A percentile compares a stretch with the other conserved stretches of the same genome.
These are phyloP conservation scores for Tenthredo distinguenda DNA, from an alignment of 2,888 invertebrate genomes.

Conservation along the genomic window DNA sequence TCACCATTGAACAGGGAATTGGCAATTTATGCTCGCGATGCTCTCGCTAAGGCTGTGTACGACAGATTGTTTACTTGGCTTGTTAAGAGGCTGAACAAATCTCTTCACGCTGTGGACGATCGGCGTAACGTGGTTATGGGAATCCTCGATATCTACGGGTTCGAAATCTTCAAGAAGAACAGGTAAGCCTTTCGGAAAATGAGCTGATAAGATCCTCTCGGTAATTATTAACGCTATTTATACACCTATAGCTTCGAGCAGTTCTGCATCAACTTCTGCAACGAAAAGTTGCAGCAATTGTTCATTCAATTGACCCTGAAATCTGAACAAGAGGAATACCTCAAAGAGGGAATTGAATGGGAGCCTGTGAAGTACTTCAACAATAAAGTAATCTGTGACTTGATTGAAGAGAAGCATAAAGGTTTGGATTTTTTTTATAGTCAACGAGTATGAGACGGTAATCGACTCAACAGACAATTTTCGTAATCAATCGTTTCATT, in stretches of 20 bases:
- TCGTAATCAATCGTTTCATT: background rate
- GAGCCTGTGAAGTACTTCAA: constrained; percentile 93
- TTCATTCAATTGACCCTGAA: constrained; percentile 95
- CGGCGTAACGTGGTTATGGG: constrained; percentile 88
- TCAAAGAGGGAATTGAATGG: constrained; percentile 95
- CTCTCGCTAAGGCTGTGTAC: constrained; percentile 94
- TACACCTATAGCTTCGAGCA: constrained; percentile 86
- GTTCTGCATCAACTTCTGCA: constrained; percentile 97
- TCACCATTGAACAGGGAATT: constrained; percentile 90
- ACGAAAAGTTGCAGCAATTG: constrained; percentile 96
- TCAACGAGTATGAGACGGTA: background rate
- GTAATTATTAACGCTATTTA: constrained; percentile 46
- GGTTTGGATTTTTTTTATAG: constrained; percentile 78
- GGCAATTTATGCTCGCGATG: constrained; percentile 93
- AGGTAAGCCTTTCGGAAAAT: constrained; percentile 79
- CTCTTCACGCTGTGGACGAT: constrained; percentile 82
- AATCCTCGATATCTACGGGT: constrained; percentile 96
- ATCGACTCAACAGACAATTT: background rate
- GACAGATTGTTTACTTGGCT: constrained; percentile 96
- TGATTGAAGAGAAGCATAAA: constrained; percentile 93
- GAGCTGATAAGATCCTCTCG: background rate
- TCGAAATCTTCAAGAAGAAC: constrained; percentile 95
- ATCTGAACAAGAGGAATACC: constrained; percentile 95
- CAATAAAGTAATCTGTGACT: constrained; percentile 95
- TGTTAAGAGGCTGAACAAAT: constrained; percentile 88